Evolutionary conservation across 2,888 invertebrate species (phyloP).

Genomic region (Nomada fucata): DNA sequence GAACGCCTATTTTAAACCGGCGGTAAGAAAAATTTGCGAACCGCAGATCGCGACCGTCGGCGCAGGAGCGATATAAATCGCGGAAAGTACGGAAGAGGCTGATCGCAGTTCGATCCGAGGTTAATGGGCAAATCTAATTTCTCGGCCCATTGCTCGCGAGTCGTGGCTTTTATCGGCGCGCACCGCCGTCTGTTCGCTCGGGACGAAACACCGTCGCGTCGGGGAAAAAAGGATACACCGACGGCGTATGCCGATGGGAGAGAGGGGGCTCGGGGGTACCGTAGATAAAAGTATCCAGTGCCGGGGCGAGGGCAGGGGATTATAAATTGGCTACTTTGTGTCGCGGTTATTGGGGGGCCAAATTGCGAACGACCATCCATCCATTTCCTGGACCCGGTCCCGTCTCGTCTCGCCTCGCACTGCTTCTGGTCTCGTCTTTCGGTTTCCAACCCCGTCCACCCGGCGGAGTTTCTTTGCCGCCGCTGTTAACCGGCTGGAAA

Average conservation of each 20-base stretch:
- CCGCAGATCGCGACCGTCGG: no score
- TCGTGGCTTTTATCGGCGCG: conserved; percentile 64
- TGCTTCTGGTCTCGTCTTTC: conserved; percentile 25
- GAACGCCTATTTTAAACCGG: no score
- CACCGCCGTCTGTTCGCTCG: conserved; percentile 47
- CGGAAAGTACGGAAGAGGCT: conserved; percentile 11
- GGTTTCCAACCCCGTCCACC: conserved; percentile 8
- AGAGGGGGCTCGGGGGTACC: conserved; percentile 14
- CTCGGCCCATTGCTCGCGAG: conserved; percentile 68
- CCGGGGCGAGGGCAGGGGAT: conserved; percentile 67
- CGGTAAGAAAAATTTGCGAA: no score
- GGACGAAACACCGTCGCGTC: conserved; percentile 42
- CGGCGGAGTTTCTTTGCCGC: background rate
- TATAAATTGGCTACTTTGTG: conserved; percentile 78
- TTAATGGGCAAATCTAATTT: conserved; percentile 76
- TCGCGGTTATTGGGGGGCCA: conserved; percentile 77
- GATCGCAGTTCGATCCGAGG: conserved; percentile 62
- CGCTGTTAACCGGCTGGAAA: conserved; percentile 55
- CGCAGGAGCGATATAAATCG: conserved; percentile 27
- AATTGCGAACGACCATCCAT: conserved; percentile 78
- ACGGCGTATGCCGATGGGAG: background rate
- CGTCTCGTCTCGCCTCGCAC: conserved; percentile 45
- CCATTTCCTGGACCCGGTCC: conserved; percentile 67
- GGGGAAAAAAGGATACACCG: conserved; percentile 21
- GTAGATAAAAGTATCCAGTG: conserved; percentile 69